Evolutionary conservation across 1,140 invertebrate species (phyloP), one percentile per base, ranked within the genome.

Genomic region (Bombus balteatus): DNA sequence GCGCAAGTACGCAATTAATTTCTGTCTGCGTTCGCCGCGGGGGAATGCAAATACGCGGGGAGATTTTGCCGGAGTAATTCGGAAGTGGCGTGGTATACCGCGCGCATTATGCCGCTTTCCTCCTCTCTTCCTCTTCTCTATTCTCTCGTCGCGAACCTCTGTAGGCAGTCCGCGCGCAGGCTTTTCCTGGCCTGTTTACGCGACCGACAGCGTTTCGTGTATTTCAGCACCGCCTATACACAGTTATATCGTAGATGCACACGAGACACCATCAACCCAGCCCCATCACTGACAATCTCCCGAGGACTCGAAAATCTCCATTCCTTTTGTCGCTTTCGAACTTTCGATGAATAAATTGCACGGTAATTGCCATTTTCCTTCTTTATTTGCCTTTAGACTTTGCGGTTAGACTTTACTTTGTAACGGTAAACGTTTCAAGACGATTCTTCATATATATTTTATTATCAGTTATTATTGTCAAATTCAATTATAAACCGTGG

Each of bases 1-100:
- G 92, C 87, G 93, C 93, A 94, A 94, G 93, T 93, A 93, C 91
- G 92, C 93, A 94, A 94, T 95, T 94, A 95, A 95, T 95, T 94
- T 94, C 93, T 92, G 93, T 92, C 93, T 88, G 91, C 87, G 91
- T 90, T 91, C 91, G 90, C 92, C 91, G 85, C 90, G 89, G 90
- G 91, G 90, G 91, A 94, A 93, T 94, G 93, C 93, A 93, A 94
- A 94, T 94, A 94, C 93, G 92, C 91, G 90, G 93, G 91, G 92
- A 94, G 93, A 93, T 94, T 94, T 94, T 93, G 88, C 88, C 88
- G 90, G 91, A 93, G 92, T 94, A 94, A 94, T 94, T 94, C 91
- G 92, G 90, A 94, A 94, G 93, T 94, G 91, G 90, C 91, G 94
- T 91, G 94, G 94, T 94, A 90, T 94, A 94, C 93, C 93, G 88